Evolutionary conservation across 2,113 vertebrate species (phyloP).

Genomic region (Jaculus jaculus): DNA sequence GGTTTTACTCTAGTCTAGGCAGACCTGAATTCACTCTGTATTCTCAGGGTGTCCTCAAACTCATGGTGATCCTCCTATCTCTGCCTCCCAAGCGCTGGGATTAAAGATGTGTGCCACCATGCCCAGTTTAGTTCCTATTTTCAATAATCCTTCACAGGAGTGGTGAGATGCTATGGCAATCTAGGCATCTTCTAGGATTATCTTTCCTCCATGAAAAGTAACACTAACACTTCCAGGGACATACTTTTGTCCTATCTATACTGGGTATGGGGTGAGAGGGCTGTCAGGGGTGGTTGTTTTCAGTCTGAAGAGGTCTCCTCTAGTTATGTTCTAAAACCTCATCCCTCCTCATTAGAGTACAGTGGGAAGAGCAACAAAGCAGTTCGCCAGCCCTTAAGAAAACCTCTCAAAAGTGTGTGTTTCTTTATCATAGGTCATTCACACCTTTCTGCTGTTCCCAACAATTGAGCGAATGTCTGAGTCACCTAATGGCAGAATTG

Average conservation of each 20-base stretch:
- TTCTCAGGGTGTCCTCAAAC: no score
- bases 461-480: constrained; percentile 95
- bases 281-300: neutral
- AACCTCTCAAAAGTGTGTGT: neutral
- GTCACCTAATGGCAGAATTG: constrained; percentile 91
- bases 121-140: neutral
- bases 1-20: no score
- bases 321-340: neutral
- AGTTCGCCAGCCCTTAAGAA: neutral
- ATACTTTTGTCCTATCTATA: neutral
- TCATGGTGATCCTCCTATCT: no score
- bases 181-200: neutral
- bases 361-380: neutral
- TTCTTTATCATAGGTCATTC: constrained; percentile 87
- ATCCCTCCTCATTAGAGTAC: neutral
- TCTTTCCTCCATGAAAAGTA: neutral
- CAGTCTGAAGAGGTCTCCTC: neutral
- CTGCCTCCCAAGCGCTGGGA: no score
- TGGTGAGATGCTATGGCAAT: neutral
- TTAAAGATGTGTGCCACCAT: no score
- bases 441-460: constrained; percentile 93
- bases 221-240: neutral
- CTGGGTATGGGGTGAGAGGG: neutral
- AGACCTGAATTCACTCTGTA: no score
- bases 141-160: neutral